phyloP scores from a whole-genome alignment of 2,797 vertebrate species.

The Molossus alvarezi region DNA sequence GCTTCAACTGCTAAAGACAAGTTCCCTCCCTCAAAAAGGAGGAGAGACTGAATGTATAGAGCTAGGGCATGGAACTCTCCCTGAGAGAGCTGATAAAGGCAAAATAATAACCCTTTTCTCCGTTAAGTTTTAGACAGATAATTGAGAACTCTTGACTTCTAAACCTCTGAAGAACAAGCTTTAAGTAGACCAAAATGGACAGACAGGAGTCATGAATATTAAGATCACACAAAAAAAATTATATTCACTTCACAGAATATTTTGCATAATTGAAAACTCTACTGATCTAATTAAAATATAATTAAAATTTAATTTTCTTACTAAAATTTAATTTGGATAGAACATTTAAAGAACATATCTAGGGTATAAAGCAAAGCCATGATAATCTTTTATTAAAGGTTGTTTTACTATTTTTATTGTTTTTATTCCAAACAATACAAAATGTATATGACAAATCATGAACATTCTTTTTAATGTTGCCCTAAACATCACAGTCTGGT shows the following conservation, averaged over 20 bases:
- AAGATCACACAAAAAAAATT: conserved; percentile 48
- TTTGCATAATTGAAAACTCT: conserved; percentile 52
- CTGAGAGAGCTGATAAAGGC: conserved; percentile 33
- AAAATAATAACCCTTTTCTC: conserved; percentile 49
- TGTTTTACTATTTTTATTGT: conserved; percentile 35
- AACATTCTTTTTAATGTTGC: conserved; percentile 11
- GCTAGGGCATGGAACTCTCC: neutral
- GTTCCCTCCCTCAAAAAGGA: neutral
- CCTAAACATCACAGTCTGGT: neutral
- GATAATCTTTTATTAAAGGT: neutral
- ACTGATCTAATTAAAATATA: conserved; percentile 70
- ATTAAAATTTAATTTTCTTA: conserved; percentile 8
- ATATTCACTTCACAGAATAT: conserved; percentile 47
- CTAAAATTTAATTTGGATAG: conserved; percentile 67
- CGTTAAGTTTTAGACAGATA: conserved; percentile 55
- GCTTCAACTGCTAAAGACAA: neutral
- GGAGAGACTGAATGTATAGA: neutral
- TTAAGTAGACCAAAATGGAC: conserved; percentile 73
- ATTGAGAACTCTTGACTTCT: conserved; percentile 67
- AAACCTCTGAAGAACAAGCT: conserved; percentile 64
- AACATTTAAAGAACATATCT: conserved; percentile 46
- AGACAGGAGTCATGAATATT: conserved; percentile 57
- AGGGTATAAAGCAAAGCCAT: conserved; percentile 7
- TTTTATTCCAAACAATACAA: conserved; percentile 44
- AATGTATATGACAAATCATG: neutral